Evolutionary conservation across 2,113 vertebrate species (phyloP).

Genomic region (Seriola aureovittata): DNA sequence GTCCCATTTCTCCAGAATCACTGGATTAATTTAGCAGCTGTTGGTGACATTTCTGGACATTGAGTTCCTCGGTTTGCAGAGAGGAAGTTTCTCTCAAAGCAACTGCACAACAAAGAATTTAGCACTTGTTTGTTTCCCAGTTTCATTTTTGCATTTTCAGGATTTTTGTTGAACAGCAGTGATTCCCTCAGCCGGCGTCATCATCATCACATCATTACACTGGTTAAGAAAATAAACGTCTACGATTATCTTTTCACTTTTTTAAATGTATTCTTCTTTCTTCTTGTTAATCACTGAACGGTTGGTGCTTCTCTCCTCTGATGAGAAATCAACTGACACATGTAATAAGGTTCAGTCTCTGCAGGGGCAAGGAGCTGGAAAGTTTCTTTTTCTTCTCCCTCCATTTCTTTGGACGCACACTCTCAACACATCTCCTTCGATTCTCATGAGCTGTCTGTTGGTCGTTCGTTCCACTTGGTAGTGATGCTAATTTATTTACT

Average conservation of each 20-base stretch:
- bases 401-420: background rate
- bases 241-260: background rate
- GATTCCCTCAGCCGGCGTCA: background rate
- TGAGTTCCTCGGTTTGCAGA: background rate
- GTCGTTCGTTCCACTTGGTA: too few relatives aligned
- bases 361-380: too few relatives aligned
- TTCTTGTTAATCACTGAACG: background rate
- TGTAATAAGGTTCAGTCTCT: too few relatives aligned
- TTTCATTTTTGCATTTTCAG: background rate
- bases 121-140: background rate
- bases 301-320: background rate
- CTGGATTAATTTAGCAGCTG: background rate
- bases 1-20: background rate
- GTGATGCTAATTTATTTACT: too few relatives aligned
- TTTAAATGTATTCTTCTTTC: background rate
- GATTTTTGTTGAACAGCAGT: background rate
- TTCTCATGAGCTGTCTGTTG: background rate
- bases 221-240: background rate
- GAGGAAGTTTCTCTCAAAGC: background rate
- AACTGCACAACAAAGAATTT: background rate
- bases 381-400: too few relatives aligned
- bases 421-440: background rate
- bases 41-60: background rate
- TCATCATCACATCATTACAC: background rate
- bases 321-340: background rate